Conservation (phyloP, 2,888 invertebrate species). For the Lottia gigantea region DNA sequence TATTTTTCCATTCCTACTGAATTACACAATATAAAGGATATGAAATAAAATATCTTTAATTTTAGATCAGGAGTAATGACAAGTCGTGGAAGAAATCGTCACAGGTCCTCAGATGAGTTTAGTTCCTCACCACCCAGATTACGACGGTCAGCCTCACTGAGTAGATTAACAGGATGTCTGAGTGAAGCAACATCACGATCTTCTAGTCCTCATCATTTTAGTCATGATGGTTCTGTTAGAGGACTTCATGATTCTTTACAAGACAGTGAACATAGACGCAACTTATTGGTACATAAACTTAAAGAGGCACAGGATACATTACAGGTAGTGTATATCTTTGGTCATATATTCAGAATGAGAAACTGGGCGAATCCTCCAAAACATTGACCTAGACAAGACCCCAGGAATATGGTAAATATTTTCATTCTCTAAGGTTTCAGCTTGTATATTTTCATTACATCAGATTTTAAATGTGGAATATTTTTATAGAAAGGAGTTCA, state of each 20-base stretch:
- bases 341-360: no score
- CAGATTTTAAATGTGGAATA: no score
- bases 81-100: conserved; percentile 28
- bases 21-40: no score
- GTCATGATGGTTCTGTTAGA: conserved; percentile 20
- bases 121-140: conserved; percentile 20
- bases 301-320: conserved; percentile 63
- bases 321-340: conserved; percentile 37
- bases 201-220: conserved; percentile 1
- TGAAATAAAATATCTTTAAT: neutral
- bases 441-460: no score
- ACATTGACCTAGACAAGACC: no score
- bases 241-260: conserved; percentile 37
- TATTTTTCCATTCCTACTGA: no score
- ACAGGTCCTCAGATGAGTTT: conserved; percentile 41
- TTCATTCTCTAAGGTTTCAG: no score
- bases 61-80: conserved; percentile 7
- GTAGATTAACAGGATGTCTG: neutral
- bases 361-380: no score
- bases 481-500: no score
- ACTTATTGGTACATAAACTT: conserved; percentile 57
- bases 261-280: conserved; percentile 60
- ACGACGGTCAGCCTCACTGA: neutral
- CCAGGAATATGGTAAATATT: no score
- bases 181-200: conserved; percentile 8